phyloP scores from a whole-genome alignment of 30 jellyfish, hydroid and myxozoan genomes.

The Aurelia sp. region DNA sequence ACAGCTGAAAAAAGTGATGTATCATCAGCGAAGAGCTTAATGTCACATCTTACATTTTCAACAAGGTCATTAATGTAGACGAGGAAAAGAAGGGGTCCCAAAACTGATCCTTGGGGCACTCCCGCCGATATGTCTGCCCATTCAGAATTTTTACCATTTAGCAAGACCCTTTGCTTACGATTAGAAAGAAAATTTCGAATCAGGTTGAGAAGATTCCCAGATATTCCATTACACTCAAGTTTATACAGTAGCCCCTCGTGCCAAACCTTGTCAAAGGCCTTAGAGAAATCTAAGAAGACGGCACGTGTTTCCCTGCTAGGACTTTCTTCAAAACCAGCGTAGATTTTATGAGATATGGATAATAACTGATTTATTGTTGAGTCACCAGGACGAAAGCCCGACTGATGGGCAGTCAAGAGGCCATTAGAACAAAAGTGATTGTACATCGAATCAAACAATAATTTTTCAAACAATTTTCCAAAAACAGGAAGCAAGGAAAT shows the following conservation, averaged over 20 bases:
- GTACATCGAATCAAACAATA: constrained; percentile 47
- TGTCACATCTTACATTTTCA: constrained; percentile 13
- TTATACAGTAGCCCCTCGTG: constrained; percentile 37
- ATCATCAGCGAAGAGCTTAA: constrained; percentile 45
- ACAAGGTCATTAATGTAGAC: constrained; percentile 46
- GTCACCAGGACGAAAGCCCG: constrained; percentile 69
- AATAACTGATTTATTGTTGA: constrained; percentile 42
- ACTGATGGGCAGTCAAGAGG: constrained; percentile 48
- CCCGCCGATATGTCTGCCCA: constrained; percentile 59
- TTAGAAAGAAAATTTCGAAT: constrained; percentile 29
- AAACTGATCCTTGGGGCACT: constrained; percentile 52
- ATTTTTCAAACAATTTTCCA: constrained; percentile 74
- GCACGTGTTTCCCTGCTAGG: constrained; percentile 55
- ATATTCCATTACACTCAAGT: constrained; percentile 36
- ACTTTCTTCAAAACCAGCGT: constrained; percentile 34
- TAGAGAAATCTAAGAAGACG: constrained; percentile 30
- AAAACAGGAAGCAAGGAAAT: constrained; percentile 54
- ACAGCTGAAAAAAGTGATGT: constrained; percentile 32
- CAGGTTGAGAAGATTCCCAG: constrained; percentile 23
- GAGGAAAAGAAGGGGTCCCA: constrained; percentile 51
- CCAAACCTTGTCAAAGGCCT: constrained; percentile 51
- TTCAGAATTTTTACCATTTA: constrained; percentile 43
- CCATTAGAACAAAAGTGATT: constrained; percentile 45
- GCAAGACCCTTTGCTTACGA: constrained; percentile 38
- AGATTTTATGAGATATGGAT: constrained; percentile 45